phyloP scores from a whole-genome alignment of 2,113 vertebrate genomes.

The Emydocephalus ijimae region DNA sequence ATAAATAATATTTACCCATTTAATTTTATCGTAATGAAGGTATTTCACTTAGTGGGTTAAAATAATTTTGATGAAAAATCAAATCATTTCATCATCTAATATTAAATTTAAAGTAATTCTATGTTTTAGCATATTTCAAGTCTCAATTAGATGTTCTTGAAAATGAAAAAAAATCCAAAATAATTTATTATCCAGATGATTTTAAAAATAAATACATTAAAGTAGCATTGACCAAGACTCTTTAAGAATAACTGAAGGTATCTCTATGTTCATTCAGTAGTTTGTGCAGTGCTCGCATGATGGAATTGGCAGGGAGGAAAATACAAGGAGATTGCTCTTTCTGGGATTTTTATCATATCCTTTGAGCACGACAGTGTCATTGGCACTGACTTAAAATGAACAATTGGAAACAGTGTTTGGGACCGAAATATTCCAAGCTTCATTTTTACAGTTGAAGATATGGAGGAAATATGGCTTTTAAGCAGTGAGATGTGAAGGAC shows the following conservation, averaged over 20 bases:
- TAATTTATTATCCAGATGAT: constrained; percentile 14
- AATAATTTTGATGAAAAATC: background rate
- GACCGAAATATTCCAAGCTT: constrained; percentile 63
- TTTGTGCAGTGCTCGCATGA: background rate
- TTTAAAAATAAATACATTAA: background rate
- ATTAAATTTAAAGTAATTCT: background rate
- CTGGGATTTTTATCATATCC: constrained; percentile 50
- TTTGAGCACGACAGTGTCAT: constrained; percentile 47
- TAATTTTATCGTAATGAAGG: background rate
- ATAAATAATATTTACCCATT: background rate
- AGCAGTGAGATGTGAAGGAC: constrained; percentile 90
- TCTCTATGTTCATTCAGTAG: constrained; percentile 5
- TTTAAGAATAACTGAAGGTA: constrained; percentile 32
- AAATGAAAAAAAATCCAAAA: constrained; percentile 18
- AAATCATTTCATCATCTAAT: background rate
- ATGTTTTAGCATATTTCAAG: background rate
- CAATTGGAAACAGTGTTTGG: constrained; percentile 55
- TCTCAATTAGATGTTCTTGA: background rate
- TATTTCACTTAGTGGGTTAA: background rate
- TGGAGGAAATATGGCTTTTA: constrained; percentile 69
- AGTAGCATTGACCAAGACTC: background rate
- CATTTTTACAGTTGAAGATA: constrained; percentile 62
- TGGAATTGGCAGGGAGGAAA: background rate
- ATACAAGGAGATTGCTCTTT: constrained; percentile 20
- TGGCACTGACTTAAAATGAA: constrained; percentile 51